These are phyloP conservation scores for Melolontha melolontha DNA, from an alignment of 2,888 invertebrate species.

Conservation along the genomic window DNA sequence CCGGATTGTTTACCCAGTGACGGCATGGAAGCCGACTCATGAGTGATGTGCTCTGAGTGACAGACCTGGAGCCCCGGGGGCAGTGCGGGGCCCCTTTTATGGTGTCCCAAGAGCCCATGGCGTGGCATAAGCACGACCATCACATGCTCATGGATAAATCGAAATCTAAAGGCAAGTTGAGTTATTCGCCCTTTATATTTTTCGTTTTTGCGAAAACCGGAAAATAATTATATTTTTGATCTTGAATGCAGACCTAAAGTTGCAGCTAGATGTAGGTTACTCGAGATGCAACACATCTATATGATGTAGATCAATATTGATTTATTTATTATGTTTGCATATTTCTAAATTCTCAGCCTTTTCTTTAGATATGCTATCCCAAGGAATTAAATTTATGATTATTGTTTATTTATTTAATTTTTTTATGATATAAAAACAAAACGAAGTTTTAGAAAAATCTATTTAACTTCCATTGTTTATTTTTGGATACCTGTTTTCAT, in stretches of 20 bases:
- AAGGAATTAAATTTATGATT: no score
- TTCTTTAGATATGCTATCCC: no score
- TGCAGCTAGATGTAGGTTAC: no score
- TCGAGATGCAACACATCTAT: not conserved
- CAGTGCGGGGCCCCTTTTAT: constrained; percentile 61
- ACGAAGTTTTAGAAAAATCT: no score
- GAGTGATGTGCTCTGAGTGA: constrained; percentile 53
- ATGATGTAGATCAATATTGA: not conserved
- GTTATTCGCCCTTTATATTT: not conserved
- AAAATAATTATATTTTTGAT: no score
- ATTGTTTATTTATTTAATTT: no score
- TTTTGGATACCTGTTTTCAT: no score
- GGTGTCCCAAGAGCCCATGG: constrained; percentile 71
- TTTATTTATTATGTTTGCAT: not conserved
- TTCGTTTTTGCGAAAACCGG: not conserved
- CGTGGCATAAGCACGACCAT: constrained; percentile 82
- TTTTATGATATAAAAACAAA: no score
- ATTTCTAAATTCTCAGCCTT: no score
- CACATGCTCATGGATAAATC: constrained; percentile 80
- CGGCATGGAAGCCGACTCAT: constrained; percentile 56
- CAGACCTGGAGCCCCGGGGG: constrained; percentile 74
- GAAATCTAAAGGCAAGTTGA: constrained; percentile 76
- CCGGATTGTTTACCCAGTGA: constrained; percentile 66
- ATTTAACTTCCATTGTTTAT: no score
- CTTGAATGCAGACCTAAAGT: no score